These are phyloP conservation scores for Drosophila setifemur DNA, from an alignment of 1,140 invertebrate genomes.

Conservation along the genomic window DNA sequence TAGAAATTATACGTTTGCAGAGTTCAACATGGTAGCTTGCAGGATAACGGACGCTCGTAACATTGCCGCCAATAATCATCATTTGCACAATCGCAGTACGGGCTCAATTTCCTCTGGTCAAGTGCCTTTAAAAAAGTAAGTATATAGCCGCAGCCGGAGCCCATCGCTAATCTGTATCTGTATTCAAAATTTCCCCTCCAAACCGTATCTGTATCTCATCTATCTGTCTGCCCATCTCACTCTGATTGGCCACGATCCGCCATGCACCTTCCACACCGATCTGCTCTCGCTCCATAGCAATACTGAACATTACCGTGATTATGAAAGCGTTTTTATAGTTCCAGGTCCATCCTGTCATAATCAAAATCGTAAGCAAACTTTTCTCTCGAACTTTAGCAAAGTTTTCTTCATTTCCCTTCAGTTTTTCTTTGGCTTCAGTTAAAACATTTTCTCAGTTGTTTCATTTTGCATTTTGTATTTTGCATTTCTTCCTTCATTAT, in stretches of 20 bases:
- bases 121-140: constrained; percentile 99
- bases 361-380: constrained; percentile 81
- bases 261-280: constrained; percentile 43
- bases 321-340: constrained; percentile 90
- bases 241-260: constrained; percentile 57
- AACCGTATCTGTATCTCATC: background rate
- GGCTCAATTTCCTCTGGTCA: constrained; percentile 89
- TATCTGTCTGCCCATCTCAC: constrained; percentile 39
- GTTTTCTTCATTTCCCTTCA: constrained; percentile 8
- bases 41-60: constrained; percentile 95
- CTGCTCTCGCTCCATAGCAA: constrained; percentile 72
- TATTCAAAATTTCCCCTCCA: background rate
- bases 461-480: constrained; percentile 23
- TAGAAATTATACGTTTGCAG: constrained; percentile 90
- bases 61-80: constrained; percentile 87
- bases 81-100: constrained; percentile 83
- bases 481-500: background rate
- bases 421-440: constrained; percentile 12
- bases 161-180: background rate
- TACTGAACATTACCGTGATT: constrained; percentile 86
- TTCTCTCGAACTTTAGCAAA: constrained; percentile 35
- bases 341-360: constrained; percentile 85
- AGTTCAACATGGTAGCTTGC: constrained; percentile 98
- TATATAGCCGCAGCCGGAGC: constrained; percentile 52
- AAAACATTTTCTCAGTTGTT: constrained; percentile 13